Conservation (phyloP, 2,888 invertebrate genomes). For the Chironomus tentans region DNA sequence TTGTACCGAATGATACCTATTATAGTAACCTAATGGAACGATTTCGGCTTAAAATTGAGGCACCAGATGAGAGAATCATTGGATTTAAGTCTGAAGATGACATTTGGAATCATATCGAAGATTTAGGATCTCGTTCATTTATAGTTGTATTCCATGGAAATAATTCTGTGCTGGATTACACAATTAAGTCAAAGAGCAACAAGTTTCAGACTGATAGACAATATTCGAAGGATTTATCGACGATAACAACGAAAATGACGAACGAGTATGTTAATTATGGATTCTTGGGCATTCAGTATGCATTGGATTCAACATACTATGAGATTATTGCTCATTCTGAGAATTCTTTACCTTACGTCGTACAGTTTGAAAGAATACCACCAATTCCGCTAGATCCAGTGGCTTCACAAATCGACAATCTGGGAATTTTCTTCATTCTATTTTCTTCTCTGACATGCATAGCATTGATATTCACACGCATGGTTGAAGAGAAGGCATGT, state of each 20-base stretch:
- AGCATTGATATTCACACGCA: conserved; percentile 23
- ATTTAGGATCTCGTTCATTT: neutral
- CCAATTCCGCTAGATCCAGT: neutral
- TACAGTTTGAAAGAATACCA: conserved; percentile 23
- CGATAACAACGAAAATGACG: conserved; percentile 36
- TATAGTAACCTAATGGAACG: conserved; percentile 13
- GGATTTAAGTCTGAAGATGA: conserved; percentile 15
- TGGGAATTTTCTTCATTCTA: conserved; percentile 24
- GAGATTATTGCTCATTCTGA: conserved; percentile 30
- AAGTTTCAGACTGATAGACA: conserved; percentile 38
- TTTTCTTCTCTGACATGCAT: conserved; percentile 30
- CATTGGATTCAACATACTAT: conserved; percentile 51
- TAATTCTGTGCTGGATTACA: conserved; percentile 39
- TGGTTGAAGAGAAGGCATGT: conserved; percentile 22
- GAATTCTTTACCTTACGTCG: neutral
- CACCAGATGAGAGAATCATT: conserved; percentile 6
- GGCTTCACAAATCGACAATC: neutral
- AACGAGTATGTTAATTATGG: conserved; percentile 43
- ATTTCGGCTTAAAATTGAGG: neutral
- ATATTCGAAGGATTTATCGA: conserved; percentile 37
- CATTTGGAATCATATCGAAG: conserved; percentile 4
- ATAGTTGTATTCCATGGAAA: neutral
- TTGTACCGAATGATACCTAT: conserved; percentile 13
- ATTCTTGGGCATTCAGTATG: conserved; percentile 51
- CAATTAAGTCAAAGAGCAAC: conserved; percentile 42